These are phyloP conservation scores for Nephila pilipes DNA, from an alignment of 1,140 invertebrate species.

Conservation along the genomic window DNA sequence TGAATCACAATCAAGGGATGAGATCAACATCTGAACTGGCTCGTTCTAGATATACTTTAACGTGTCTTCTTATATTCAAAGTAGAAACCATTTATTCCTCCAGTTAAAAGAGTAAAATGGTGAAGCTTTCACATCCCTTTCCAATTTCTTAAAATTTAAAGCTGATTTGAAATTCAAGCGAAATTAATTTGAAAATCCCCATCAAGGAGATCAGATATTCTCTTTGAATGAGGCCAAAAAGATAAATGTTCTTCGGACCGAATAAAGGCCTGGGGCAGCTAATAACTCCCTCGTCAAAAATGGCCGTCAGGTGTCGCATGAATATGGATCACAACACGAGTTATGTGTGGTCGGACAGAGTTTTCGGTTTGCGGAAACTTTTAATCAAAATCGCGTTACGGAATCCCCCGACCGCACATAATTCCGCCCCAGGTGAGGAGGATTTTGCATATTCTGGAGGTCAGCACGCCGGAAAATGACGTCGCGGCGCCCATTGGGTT, in stretches of 20 bases:
- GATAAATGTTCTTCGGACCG: neutral
- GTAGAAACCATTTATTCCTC: no score
- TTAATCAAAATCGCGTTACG: slow-evolving; percentile 54
- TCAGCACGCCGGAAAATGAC: slow-evolving; percentile 19
- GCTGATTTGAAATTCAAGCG: no score
- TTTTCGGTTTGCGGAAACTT: slow-evolving; percentile 35
- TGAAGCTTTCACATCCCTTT: no score
- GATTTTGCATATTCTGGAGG: slow-evolving; percentile 56
- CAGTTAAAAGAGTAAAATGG: no score
- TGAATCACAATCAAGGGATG: no score
- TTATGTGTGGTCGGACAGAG: slow-evolving; percentile 15
- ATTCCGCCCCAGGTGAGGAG: slow-evolving; percentile 12
- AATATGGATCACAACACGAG: slow-evolving; percentile 40
- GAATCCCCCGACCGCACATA: neutral
- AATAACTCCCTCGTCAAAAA: neutral
- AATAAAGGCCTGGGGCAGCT: neutral
- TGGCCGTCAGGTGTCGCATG: slow-evolving; percentile 19
- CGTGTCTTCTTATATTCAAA: no score
- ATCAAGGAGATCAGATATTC: no score
- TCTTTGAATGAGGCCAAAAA: neutral
- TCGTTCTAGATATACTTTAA: no score
- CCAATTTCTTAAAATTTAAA: no score
- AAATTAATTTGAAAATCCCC: no score
- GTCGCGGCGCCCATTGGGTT: neutral
- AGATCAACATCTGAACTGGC: no score